Evolutionary conservation across 1,140 invertebrate genomes (phyloP), one percentile per base, ranked within the genome.

Genomic region (Penaeus chinensis): DNA sequence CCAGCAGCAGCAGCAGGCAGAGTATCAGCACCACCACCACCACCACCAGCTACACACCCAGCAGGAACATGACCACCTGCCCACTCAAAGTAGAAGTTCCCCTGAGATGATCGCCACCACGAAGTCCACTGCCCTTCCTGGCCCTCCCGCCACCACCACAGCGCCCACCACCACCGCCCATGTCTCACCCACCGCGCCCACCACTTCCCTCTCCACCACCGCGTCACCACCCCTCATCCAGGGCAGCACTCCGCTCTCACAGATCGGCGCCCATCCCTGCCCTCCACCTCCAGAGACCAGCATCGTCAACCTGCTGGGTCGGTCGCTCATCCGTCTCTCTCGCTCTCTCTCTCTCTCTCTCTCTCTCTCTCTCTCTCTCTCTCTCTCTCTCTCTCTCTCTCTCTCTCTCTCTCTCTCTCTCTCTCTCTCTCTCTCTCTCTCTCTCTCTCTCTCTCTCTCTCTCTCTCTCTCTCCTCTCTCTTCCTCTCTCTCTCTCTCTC

Each of bases 161-260:
- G 32, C 82, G 60, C 69, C 89, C 90, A 32, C 90, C 85, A 62
- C 89, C 77, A 84, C 89, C 61, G 85, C 79, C 63, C 66, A 85
- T 22, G 37, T 79, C 85, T 71, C 84, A 62, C 85, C 91, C 62
- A 79, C 88, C 37, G 81, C 89, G 69, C 84, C 86, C 62, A 76
- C 69, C 27, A 84, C 79, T 60, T 82, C 78, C 86, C 89, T 60
- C 19, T 81, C 85, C 78, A 87, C 63, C 83, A 87, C 77, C 82
- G 78, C 92, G 74, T 93, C 93, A 78, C 93, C 93, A 77, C 91
- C 92, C 91, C 89, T 94, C 90, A 95, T 97, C 66, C 95, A 96
- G 91, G 96, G 96, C 62, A 96, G 95, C 83, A 97, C 96, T 63
- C 96, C 96, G 3, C 94, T 97, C 13, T 96, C 96, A 42, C 96